Evolutionary conservation across 2,113 vertebrate species (phyloP).

Genomic region (Hirundichthys speculiger): DNA sequence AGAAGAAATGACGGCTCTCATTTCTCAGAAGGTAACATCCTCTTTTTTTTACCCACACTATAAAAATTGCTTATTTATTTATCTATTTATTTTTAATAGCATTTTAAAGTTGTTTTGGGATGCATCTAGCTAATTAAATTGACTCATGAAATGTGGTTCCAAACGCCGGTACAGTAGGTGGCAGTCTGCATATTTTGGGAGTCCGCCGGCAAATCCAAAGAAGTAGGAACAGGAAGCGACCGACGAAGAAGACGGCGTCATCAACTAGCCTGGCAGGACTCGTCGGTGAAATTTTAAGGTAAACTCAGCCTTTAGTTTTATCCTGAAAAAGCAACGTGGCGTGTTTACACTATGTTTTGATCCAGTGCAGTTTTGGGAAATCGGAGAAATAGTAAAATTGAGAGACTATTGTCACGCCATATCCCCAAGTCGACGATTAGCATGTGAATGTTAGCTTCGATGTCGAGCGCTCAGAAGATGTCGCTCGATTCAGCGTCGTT

Average conservation of each 20-base stretch:
- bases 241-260: slow-evolving; percentile 20
- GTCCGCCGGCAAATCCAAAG: no score
- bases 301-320: neutral
- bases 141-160: no score
- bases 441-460: no score
- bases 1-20: no score
- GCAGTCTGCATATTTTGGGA: neutral
- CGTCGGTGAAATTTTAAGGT: slow-evolving; percentile 48
- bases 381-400: neutral
- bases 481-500: no score
- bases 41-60: neutral
- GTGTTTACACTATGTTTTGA: rapidly evolving
- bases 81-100: neutral
- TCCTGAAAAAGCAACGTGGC: rapidly evolving
- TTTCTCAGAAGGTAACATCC: neutral
- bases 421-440: no score
- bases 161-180: slow-evolving; percentile 5
- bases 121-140: no score
- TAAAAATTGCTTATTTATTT: no score
- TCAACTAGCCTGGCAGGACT: slow-evolving; percentile 22
- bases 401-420: neutral
- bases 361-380: no score
- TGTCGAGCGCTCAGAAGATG: no score
- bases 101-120: no score
- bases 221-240: slow-evolving; percentile 1